A percentile compares a stretch with the other conserved stretches of the same genome.
Conservation (phyloP, 2,888 invertebrate species). For the Slavum lentiscoides region DNA sequence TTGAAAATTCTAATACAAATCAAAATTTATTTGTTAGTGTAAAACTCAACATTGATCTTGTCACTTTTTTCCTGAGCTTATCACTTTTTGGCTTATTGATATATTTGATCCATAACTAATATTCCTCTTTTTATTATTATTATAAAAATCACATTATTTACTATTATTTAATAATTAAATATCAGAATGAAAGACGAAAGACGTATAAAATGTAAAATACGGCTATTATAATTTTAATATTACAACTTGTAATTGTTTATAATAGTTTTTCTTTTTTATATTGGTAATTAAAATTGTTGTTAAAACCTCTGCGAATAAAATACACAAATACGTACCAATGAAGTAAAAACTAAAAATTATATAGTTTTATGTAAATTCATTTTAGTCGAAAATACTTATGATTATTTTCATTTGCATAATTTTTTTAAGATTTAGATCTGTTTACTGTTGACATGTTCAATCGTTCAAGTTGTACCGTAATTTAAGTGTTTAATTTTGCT, state of each 20-base stretch:
- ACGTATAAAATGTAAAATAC: background rate
- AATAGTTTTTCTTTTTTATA: slow-evolving; percentile 1
- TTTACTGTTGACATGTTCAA: background rate
- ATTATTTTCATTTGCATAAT: background rate
- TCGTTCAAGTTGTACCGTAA: background rate
- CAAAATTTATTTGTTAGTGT: slow-evolving; percentile 30
- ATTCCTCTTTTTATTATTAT: slow-evolving; percentile 11
- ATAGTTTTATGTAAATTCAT: background rate
- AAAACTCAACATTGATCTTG: slow-evolving; percentile 10
- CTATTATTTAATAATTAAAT: background rate
- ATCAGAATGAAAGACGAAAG: background rate
- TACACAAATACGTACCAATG: background rate
- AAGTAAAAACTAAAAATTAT: background rate
- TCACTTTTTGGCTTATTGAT: background rate
- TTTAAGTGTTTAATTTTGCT: background rate
- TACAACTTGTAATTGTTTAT: slow-evolving; percentile 2
- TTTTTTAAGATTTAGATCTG: background rate
- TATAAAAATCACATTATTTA: background rate
- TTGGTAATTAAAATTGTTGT: background rate
- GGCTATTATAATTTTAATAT: background rate
- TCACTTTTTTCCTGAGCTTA: background rate
- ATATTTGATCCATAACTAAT: background rate
- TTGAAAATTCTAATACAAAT: slow-evolving; percentile 43
- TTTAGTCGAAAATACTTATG: background rate
- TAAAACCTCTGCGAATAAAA: background rate